These are phyloP conservation scores for Bhutanitis thaidina DNA, from an alignment of 2,888 invertebrate genomes.

Conservation along the genomic window DNA sequence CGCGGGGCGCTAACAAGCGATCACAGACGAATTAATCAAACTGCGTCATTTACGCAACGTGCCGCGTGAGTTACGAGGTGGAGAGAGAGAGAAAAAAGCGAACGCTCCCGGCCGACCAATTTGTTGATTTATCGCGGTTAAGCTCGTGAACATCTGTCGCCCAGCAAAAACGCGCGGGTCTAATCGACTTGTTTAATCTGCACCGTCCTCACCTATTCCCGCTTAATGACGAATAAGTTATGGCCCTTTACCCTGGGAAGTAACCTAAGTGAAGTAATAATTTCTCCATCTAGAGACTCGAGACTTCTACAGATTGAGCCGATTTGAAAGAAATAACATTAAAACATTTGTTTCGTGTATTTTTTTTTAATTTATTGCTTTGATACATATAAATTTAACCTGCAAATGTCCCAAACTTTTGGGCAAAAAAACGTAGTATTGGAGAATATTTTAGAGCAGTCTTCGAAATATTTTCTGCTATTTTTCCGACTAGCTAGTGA, in stretches of 20 bases:
- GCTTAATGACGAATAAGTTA: not conserved
- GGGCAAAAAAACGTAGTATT: too few relatives aligned
- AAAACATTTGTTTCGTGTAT: too few relatives aligned
- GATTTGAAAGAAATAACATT: too few relatives aligned
- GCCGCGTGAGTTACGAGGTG: slow-evolving; percentile 56
- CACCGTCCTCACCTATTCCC: not conserved
- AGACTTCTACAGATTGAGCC: too few relatives aligned
- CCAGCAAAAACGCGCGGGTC: slow-evolving; percentile 12
- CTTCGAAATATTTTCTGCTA: too few relatives aligned
- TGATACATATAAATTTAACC: too few relatives aligned
- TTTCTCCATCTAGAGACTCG: too few relatives aligned
- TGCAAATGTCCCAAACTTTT: too few relatives aligned
- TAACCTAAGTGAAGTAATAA: too few relatives aligned
- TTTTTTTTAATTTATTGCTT: too few relatives aligned
- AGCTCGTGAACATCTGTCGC: slow-evolving; percentile 36
- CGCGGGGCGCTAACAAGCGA: slow-evolving; percentile 26
- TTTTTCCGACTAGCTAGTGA: too few relatives aligned
- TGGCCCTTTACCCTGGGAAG: not conserved
- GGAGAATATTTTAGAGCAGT: too few relatives aligned
- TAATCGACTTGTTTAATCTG: not conserved
- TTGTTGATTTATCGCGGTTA: slow-evolving; percentile 52
- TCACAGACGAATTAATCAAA: slow-evolving; percentile 65
- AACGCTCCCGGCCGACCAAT: slow-evolving; percentile 37
- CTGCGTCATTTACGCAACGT: slow-evolving; percentile 65
- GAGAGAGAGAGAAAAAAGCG: slow-evolving; percentile 44